Evolutionary conservation across 2,113 vertebrate genomes (phyloP).

Genomic region (Atherinomorus stipes): DNA sequence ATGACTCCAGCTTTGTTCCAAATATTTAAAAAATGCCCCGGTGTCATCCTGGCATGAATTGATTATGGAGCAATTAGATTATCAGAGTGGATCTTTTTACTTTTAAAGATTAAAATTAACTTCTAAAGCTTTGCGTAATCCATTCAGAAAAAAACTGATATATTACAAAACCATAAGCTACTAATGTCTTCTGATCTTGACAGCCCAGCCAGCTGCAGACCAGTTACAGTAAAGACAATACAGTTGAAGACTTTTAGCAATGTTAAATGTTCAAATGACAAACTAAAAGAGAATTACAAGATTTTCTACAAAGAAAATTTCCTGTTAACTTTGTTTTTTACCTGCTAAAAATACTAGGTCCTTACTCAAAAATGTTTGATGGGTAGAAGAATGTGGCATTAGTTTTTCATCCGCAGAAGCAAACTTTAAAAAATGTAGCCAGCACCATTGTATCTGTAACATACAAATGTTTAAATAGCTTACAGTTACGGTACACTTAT

Average conservation of each 20-base stretch:
- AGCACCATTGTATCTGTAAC: too few species aligned
- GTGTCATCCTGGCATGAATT: too few species aligned
- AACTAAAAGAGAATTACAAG: too few species aligned
- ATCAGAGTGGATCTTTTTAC: conserved; percentile 15
- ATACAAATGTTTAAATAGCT: background rate
- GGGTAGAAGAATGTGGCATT: background rate
- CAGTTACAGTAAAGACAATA: background rate
- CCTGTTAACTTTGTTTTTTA: background rate
- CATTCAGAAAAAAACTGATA: background rate
- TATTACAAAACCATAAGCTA: background rate
- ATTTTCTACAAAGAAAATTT: too few species aligned
- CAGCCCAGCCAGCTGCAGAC: background rate
- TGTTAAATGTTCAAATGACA: background rate
- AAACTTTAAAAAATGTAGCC: background rate
- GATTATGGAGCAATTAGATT: conserved; percentile 40
- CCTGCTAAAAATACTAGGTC: background rate
- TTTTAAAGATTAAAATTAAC: conserved; percentile 24
- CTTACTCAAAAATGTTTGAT: background rate
- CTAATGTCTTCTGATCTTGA: background rate
- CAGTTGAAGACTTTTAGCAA: background rate
- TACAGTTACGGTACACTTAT: background rate
- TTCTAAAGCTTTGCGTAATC: background rate
- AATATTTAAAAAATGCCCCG: conserved; percentile 12
- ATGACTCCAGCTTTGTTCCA: conserved; percentile 59
- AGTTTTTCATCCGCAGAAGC: background rate